These are phyloP conservation scores for Sarcophilus harrisii DNA, from an alignment of 2,797 vertebrate genomes.

Conservation along the genomic window DNA sequence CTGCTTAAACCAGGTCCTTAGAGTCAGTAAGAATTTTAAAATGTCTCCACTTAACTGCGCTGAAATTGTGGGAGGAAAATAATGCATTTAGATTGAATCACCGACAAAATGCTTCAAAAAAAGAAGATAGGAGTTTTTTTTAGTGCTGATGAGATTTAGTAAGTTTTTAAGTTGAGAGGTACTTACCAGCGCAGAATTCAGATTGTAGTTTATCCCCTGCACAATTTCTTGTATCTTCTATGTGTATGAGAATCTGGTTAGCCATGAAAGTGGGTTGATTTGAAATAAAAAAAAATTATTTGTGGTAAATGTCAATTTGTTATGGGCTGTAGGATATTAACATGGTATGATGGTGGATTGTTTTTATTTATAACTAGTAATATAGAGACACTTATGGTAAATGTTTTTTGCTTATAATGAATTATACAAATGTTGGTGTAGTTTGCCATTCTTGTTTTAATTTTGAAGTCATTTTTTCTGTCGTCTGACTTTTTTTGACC, in stretches of 20 bases:
- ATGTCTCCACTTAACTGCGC: not conserved
- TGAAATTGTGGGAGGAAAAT: not conserved
- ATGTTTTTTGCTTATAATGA: not conserved
- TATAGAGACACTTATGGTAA: not conserved
- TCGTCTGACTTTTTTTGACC: not conserved
- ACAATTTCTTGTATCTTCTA: not conserved
- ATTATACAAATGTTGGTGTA: not conserved
- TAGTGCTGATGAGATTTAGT: not conserved
- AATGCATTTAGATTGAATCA: not conserved
- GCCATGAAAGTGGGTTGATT: not conserved
- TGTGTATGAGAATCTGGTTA: not conserved
- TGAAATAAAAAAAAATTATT: not conserved
- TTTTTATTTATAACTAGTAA: not conserved
- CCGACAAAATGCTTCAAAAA: not conserved
- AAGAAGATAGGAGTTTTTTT: not conserved
- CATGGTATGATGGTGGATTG: not conserved
- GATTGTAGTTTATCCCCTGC: not conserved
- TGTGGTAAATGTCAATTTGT: not conserved
- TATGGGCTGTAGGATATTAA: not conserved
- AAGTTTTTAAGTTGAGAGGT: not conserved
- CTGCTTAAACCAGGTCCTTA: not conserved
- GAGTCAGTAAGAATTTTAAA: not conserved
- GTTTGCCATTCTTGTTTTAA: not conserved
- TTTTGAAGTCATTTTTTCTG: not conserved
- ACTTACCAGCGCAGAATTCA: not conserved